Conservation (phyloP, 1,140 invertebrate genomes). For the Hyles vespertilio region DNA sequence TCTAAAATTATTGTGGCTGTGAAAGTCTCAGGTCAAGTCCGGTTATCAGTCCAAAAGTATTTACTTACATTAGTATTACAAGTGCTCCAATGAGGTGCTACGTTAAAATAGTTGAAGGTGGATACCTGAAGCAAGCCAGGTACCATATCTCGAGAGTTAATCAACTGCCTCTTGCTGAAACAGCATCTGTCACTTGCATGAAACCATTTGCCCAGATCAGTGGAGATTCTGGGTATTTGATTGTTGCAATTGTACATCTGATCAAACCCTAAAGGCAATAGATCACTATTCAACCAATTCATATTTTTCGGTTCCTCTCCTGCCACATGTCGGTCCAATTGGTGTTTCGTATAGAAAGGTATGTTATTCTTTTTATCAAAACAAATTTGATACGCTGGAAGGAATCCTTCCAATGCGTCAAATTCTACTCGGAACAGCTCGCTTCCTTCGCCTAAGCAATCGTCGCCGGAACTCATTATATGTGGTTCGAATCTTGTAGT, state of each 20-base stretch:
- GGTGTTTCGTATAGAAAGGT: constrained; percentile 42
- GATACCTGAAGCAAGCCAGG: constrained; percentile 42
- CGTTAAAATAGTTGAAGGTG: constrained; percentile 48
- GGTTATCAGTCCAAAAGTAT: no score
- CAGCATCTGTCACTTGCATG: constrained; percentile 38
- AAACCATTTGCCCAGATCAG: constrained; percentile 24
- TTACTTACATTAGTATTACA: constrained; percentile 39
- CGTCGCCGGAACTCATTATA: constrained; percentile 17
- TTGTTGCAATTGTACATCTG: constrained; percentile 40
- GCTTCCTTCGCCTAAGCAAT: constrained; percentile 21
- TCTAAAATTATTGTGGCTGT: no score
- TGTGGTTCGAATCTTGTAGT: constrained; percentile 21
- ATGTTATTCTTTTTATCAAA: constrained; percentile 34
- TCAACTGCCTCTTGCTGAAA: constrained; percentile 48
- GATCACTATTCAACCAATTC: constrained; percentile 20
- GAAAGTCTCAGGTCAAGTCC: no score
- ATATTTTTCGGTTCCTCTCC: constrained; percentile 15
- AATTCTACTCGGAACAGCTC: constrained; percentile 42
- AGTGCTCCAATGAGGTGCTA: constrained; percentile 57
- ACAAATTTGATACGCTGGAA: constrained; percentile 49
- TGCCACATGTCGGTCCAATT: constrained; percentile 19
- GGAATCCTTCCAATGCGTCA: constrained; percentile 24
- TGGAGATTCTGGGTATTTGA: constrained; percentile 34
- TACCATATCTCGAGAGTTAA: constrained; percentile 43
- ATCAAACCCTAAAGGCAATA: constrained; percentile 31